Percentiles rank a stretch among this genome's conserved stretches.
Conservation (phyloP, 2,888 invertebrate species). For the Rhorus exstirpatorius region DNA sequence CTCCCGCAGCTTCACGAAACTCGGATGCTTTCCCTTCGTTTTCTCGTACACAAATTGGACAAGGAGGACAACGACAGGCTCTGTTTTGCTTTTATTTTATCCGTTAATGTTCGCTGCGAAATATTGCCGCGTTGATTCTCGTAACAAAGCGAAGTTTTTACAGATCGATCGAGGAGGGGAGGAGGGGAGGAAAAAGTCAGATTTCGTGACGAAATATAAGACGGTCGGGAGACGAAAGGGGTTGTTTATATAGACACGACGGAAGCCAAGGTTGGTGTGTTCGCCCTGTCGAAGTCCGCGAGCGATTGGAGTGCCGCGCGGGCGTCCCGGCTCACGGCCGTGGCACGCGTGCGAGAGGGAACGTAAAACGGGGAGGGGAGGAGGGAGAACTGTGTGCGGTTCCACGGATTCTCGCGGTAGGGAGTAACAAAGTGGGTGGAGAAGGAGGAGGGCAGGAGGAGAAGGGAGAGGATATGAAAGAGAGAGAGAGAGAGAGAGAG, state of each 20-base stretch:
- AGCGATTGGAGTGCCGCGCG: slow-evolving; percentile 85
- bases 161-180: not conserved
- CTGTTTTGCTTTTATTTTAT: not conserved
- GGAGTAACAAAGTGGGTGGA: slow-evolving; percentile 72
- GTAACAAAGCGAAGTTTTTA: not conserved
- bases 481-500: slow-evolving; percentile 81
- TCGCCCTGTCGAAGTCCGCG: slow-evolving; percentile 84
- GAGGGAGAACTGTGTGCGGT: slow-evolving; percentile 78
- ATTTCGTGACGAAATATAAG: not conserved
- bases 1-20: not conserved
- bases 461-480: slow-evolving; percentile 86
- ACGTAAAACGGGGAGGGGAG: slow-evolving; percentile 74
- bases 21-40: not conserved
- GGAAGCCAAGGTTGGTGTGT: slow-evolving; percentile 68
- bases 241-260: slow-evolving; percentile 33
- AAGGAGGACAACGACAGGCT: not conserved
- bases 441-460: slow-evolving; percentile 82
- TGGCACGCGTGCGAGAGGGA: slow-evolving; percentile 83
- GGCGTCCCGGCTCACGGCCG: slow-evolving; percentile 80
- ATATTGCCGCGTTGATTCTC: not conserved
- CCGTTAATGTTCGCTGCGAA: not conserved
- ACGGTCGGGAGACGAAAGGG: not conserved
- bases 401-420: slow-evolving; percentile 76
- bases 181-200: not conserved
- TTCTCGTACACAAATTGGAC: slow-evolving; percentile 13